Evolutionary conservation across 1,140 invertebrate genomes (phyloP).

Genomic region (Anthonomus grandis): DNA sequence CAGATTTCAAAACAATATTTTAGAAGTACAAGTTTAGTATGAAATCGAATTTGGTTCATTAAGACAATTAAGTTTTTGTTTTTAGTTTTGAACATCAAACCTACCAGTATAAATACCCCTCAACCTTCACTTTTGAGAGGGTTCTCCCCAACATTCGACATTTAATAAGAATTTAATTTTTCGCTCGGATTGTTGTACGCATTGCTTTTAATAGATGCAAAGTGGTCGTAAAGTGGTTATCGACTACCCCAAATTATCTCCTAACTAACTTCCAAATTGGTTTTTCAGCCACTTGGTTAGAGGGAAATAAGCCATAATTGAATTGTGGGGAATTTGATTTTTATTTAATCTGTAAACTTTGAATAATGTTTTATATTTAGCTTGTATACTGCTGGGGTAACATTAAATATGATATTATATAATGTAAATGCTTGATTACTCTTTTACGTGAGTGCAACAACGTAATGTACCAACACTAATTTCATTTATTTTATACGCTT

Average conservation of each 20-base stretch:
- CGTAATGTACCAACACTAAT: too few species aligned
- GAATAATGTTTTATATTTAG: background rate
- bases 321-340: background rate
- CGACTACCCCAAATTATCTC: slow-evolving; percentile 3
- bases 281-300: slow-evolving; percentile 4
- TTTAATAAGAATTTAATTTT: slow-evolving; percentile 8
- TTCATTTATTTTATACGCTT: too few species aligned
- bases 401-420: too few species aligned
- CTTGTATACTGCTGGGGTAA: background rate
- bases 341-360: slow-evolving; percentile 1
- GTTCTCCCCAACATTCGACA: too few species aligned
- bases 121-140: too few species aligned
- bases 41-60: too few species aligned
- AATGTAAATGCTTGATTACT: too few species aligned
- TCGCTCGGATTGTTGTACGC: background rate
- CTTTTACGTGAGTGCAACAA: background rate
- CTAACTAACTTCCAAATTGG: slow-evolving; percentile 14
- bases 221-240: slow-evolving; percentile 18
- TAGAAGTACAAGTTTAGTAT: too few species aligned
- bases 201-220: slow-evolving; percentile 12
- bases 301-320: background rate
- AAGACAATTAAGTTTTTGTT: too few species aligned
- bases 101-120: too few species aligned
- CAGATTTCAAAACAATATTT: too few species aligned
- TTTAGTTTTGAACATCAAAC: too few species aligned